phyloP scores from a whole-genome alignment of 2,113 vertebrate species.

The Dryoscopus gambensis region DNA sequence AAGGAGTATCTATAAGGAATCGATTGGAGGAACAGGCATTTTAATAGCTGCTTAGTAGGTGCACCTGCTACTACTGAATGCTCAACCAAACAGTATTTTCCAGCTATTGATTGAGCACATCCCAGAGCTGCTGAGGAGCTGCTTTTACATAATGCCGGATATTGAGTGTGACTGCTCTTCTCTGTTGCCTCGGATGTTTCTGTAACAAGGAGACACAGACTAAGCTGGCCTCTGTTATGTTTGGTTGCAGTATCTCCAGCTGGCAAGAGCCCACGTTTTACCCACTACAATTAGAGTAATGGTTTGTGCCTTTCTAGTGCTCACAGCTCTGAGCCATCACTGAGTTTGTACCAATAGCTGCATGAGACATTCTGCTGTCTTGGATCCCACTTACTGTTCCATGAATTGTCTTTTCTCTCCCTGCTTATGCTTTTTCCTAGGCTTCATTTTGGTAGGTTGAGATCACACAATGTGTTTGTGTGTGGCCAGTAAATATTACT shows the following conservation, averaged over 20 bases:
- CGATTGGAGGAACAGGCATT: not conserved
- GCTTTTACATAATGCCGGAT: not conserved
- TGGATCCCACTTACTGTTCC: not conserved
- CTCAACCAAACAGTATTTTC: not conserved
- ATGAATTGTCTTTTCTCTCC: not conserved
- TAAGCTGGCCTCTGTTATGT: not conserved
- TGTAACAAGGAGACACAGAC: not conserved
- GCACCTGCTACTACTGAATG: conserved; percentile 57
- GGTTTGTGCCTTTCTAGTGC: not conserved
- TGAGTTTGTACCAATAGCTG: not conserved
- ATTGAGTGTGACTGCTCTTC: not conserved
- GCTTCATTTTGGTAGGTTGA: not conserved
- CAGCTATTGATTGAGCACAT: conserved; percentile 34
- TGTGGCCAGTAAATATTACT: not conserved
- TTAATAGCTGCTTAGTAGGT: conserved; percentile 31
- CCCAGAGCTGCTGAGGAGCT: not conserved
- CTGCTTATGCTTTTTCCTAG: not conserved
- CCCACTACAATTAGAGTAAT: not conserved
- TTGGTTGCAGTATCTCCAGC: not conserved
- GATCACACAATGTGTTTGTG: not conserved
- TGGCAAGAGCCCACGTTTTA: not conserved
- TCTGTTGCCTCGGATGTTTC: not conserved
- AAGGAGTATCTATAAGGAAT: not conserved
- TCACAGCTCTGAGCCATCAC: not conserved
- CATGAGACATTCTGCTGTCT: not conserved